Percentiles rank a stretch among this genome's conserved stretches.
Evolutionary conservation across 2,888 invertebrate species (phyloP).

Genomic region (Leucophenga maculata): DNA sequence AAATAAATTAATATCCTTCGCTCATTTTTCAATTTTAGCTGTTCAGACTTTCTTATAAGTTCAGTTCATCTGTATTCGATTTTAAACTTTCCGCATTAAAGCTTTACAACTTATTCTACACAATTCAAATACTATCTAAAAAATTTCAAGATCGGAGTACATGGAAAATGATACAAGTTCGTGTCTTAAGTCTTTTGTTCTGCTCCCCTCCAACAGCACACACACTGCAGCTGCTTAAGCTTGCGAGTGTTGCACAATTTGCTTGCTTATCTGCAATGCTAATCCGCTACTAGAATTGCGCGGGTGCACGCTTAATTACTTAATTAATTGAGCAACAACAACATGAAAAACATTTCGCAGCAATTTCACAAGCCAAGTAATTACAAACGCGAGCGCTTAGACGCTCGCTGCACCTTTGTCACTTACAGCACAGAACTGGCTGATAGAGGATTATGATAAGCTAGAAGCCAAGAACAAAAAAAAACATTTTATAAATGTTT

Average conservation of each 20-base stretch:
- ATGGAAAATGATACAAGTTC: conserved; percentile 32
- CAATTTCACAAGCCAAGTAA: background rate
- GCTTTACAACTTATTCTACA: too few species aligned
- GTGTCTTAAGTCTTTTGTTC: conserved; percentile 46
- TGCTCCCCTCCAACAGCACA: background rate
- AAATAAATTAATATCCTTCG: too few species aligned
- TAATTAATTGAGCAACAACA: conserved; percentile 40
- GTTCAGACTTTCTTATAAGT: too few species aligned
- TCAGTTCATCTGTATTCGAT: too few species aligned
- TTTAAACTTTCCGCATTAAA: too few species aligned
- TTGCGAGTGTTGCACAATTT: conserved; percentile 15
- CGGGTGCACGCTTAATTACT: conserved; percentile 39
- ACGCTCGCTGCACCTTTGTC: conserved; percentile 3
- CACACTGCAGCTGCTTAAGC: conserved; percentile 2
- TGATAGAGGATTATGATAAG: too few species aligned
- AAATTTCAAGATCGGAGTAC: too few species aligned
- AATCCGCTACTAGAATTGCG: conserved; percentile 5
- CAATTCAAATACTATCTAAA: too few species aligned
- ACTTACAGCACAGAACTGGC: background rate
- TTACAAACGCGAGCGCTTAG: background rate
- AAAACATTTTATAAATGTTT: background rate
- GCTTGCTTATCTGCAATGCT: conserved; percentile 19
- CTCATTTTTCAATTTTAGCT: too few species aligned
- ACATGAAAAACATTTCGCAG: conserved; percentile 29
- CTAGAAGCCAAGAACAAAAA: background rate